Evolutionary conservation across 2,888 invertebrate species (phyloP).

Genomic region (Phyllotreta striolata): DNA sequence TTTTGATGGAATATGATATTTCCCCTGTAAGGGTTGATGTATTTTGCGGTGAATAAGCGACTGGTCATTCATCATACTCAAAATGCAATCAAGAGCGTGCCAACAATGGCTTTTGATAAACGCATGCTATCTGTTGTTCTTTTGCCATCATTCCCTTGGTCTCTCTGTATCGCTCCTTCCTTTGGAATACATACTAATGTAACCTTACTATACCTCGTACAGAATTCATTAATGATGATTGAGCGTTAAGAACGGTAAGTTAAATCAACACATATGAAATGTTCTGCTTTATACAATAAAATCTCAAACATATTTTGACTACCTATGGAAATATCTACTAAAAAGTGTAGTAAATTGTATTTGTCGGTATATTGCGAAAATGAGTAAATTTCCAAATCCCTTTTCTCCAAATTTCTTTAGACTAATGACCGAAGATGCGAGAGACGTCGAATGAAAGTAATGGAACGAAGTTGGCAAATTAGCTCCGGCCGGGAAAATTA

Average conservation of each 20-base stretch:
- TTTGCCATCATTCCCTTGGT: slow-evolving; percentile 3
- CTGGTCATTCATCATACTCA: slow-evolving; percentile 60
- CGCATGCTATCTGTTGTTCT: slow-evolving; percentile 18
- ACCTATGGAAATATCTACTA: background rate
- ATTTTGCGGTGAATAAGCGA: slow-evolving; percentile 50
- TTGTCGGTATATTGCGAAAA: no score
- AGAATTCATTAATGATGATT: background rate
- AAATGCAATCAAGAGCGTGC: slow-evolving; percentile 57
- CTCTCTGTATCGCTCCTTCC: slow-evolving; percentile 11
- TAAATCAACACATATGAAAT: no score
- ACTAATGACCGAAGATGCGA: slow-evolving; percentile 21
- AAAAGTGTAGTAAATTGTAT: background rate
- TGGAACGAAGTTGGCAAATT: slow-evolving; percentile 36
- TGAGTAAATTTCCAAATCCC: background rate
- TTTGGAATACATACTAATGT: background rate
- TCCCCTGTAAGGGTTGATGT: slow-evolving; percentile 50
- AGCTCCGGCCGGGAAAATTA: slow-evolving; percentile 36
- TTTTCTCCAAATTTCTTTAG: slow-evolving; percentile 9
- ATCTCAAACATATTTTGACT: no score
- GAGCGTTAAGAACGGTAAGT: no score
- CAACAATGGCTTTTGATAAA: slow-evolving; percentile 51
- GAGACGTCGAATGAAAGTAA: slow-evolving; percentile 29
- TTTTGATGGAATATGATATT: slow-evolving; percentile 50
- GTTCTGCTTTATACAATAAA: no score
- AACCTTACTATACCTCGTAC: background rate